A percentile compares a stretch with the other conserved stretches of the same genome.
phyloP scores from a whole-genome alignment of 2,888 invertebrate genomes.

The Coecobrya sp. region DNA sequence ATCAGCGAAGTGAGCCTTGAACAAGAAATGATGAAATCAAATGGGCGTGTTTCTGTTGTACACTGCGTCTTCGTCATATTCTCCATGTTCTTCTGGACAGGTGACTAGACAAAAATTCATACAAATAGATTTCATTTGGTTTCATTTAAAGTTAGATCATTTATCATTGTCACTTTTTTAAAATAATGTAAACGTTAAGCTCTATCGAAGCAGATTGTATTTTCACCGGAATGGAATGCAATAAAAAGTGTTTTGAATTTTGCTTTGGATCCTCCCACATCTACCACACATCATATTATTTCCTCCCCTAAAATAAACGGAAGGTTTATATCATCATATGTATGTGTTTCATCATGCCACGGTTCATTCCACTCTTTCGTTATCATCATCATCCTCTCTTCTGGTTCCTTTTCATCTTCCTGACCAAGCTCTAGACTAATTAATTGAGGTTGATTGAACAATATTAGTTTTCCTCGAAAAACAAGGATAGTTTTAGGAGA shows the following conservation, averaged over 20 bases:
- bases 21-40: slow-evolving; percentile 6
- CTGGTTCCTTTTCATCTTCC: slow-evolving; percentile 22
- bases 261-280: background rate
- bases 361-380: slow-evolving; percentile 10
- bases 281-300: background rate
- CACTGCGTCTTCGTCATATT: background rate
- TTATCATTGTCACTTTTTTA: slow-evolving; percentile 67
- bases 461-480: slow-evolving; percentile 70
- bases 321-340: background rate
- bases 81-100: slow-evolving; percentile 19
- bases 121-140: background rate
- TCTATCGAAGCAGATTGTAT: background rate
- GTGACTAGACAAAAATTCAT: slow-evolving; percentile 39
- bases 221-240: slow-evolving; percentile 2
- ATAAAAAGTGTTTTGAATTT: background rate
- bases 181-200: background rate
- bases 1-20: background rate
- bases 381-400: slow-evolving; percentile 7
- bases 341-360: background rate
- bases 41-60: background rate
- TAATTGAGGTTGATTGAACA: slow-evolving; percentile 82
- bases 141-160: slow-evolving; percentile 42
- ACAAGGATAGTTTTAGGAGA: too few species aligned
- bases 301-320: background rate
- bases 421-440: slow-evolving; percentile 69